Evolutionary conservation across 2,888 invertebrate genomes (phyloP).

Genomic region (Campaea margaritaria): DNA sequence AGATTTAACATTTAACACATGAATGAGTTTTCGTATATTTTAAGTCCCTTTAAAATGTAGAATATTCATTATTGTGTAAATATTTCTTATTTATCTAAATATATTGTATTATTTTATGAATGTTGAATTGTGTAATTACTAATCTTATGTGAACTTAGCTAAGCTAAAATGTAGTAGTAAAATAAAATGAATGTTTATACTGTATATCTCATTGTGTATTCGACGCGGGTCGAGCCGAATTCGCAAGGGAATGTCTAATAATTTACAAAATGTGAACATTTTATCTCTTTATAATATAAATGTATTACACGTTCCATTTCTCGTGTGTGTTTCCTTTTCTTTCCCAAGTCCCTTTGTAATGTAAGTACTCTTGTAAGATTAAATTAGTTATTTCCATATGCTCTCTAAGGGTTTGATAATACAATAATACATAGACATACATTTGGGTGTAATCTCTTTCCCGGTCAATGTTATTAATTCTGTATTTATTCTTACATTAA

Average conservation of each 20-base stretch:
- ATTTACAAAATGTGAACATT: slow-evolving; percentile 80
- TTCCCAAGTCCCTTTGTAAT: slow-evolving; percentile 1
- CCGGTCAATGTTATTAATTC: no score
- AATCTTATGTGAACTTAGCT: slow-evolving; percentile 39
- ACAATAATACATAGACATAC: no score
- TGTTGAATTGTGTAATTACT: slow-evolving; percentile 18
- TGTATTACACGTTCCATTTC: slow-evolving; percentile 81
- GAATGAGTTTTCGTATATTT: no score
- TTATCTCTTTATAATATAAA: slow-evolving; percentile 83
- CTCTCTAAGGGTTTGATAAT: neutral
- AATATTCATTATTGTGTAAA: slow-evolving; percentile 16
- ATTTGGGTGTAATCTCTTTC: no score
- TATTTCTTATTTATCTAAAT: slow-evolving; percentile 22
- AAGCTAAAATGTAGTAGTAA: slow-evolving; percentile 48
- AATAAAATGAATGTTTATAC: slow-evolving; percentile 60
- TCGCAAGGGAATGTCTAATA: slow-evolving; percentile 72
- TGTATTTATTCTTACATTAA: no score
- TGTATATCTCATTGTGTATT: slow-evolving; percentile 64
- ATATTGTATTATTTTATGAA: slow-evolving; percentile 21
- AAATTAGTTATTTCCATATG: neutral
- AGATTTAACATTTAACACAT: no score
- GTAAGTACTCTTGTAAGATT: neutral
- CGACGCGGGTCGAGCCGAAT: slow-evolving; percentile 61
- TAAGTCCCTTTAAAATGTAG: neutral
- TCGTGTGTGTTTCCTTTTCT: slow-evolving; percentile 58